Conservation (phyloP, 2,888 invertebrate genomes). For the Allolobophora icterica region DNA sequence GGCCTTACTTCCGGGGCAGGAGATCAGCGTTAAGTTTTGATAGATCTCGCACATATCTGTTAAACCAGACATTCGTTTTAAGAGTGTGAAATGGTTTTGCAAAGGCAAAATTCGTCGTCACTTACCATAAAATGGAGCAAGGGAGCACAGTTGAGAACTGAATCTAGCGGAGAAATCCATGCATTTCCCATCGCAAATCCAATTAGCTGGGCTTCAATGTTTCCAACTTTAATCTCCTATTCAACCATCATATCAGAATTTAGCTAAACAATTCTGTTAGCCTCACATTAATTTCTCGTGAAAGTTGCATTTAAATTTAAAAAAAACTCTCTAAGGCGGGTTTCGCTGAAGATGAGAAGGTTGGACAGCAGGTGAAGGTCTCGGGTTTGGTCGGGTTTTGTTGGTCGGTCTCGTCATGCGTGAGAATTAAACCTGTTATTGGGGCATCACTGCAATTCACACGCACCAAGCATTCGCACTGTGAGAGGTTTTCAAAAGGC, state of each 20-base stretch:
- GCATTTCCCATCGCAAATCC: constrained; percentile 51
- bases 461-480: no score
- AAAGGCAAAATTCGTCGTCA: background rate
- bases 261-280: background rate
- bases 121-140: constrained; percentile 48
- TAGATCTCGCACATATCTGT: background rate
- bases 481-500: no score
- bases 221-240: constrained; percentile 36
- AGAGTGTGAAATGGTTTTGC: background rate
- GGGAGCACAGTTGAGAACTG: constrained; percentile 47
- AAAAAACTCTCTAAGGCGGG: no score
- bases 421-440: no score
- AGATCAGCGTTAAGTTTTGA: background rate
- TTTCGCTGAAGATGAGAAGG: no score
- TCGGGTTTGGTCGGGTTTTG: no score
- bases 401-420: no score
- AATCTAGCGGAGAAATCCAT: constrained; percentile 50
- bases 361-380: no score
- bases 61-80: background rate
- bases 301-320: no score
- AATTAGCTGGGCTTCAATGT: constrained; percentile 34
- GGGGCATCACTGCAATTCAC: no score
- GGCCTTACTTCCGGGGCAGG: background rate
- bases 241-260: background rate
- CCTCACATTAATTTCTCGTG: no score